These are phyloP conservation scores for Drosophila kokeensis DNA, from an alignment of 2,888 invertebrate species.

Conservation along the genomic window DNA sequence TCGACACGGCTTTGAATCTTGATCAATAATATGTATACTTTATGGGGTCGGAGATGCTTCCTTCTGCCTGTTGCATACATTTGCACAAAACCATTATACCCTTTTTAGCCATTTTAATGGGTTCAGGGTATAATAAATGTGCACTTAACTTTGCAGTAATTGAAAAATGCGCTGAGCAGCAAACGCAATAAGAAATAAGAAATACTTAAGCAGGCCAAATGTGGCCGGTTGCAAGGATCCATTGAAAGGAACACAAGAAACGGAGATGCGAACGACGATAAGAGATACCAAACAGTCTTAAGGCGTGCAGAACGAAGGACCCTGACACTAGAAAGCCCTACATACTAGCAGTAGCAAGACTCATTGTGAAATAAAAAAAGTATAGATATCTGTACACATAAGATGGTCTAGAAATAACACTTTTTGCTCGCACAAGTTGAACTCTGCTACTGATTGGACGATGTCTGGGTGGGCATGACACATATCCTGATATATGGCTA, in stretches of 20 bases:
- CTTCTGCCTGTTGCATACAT: too few relatives aligned
- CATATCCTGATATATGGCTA: conserved; percentile 79
- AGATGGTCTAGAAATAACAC: conserved; percentile 26
- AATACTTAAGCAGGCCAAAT: conserved; percentile 36
- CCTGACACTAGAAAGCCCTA: conserved; percentile 22
- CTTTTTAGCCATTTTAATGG: too few relatives aligned
- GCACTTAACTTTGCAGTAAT: conserved; percentile 53
- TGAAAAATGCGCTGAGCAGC: conserved; percentile 59
- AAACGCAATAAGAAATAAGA: conserved; percentile 43
- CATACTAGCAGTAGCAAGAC: conserved; percentile 17
- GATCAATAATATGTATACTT: too few relatives aligned
- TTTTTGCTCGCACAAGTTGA: conserved; percentile 16
- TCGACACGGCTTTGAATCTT: too few relatives aligned
- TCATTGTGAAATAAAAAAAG: conserved; percentile 27
- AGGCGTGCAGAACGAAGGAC: conserved; percentile 16
- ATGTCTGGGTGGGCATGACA: conserved; percentile 60
- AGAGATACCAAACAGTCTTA: conserved; percentile 46
- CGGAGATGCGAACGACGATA: conserved; percentile 45
- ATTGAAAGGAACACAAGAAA: conserved; percentile 48
- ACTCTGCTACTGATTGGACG: conserved; percentile 52
- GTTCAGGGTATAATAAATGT: conserved; percentile 30
- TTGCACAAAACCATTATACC: too few relatives aligned
- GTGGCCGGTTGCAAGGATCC: conserved; percentile 46
- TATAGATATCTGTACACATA: conserved; percentile 3
- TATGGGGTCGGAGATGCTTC: too few relatives aligned